Conservation (phyloP, 2,888 invertebrate genomes). For the Euspilapteryx auroguttella region DNA sequence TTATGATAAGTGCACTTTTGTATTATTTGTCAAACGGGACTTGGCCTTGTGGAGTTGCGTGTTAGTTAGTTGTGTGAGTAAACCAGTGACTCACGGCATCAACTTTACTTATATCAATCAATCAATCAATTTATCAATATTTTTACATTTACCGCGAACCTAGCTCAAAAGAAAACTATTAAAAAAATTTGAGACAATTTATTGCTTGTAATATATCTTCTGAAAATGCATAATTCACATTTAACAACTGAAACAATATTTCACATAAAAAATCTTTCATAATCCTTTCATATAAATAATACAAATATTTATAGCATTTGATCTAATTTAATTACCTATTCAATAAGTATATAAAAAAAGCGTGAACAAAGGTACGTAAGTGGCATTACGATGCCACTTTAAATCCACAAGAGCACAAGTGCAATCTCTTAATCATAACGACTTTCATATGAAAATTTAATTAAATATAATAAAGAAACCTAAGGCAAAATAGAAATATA, state of each 20-base stretch:
- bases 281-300: slow-evolving; percentile 29
- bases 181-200: slow-evolving; percentile 51
- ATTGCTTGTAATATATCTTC: slow-evolving; percentile 46
- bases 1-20: slow-evolving; percentile 54
- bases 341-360: no score
- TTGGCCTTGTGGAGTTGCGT: slow-evolving; percentile 62
- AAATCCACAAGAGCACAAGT: slow-evolving; percentile 62
- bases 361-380: slow-evolving; percentile 51
- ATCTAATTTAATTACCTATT: slow-evolving; percentile 28
- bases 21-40: slow-evolving; percentile 52
- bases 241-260: slow-evolving; percentile 52
- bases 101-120: slow-evolving; percentile 37
- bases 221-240: slow-evolving; percentile 60
- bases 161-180: slow-evolving; percentile 40
- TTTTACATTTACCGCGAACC: slow-evolving; percentile 21
- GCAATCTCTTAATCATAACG: slow-evolving; percentile 45
- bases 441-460: slow-evolving; percentile 47
- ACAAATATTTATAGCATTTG: slow-evolving; percentile 40
- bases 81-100: slow-evolving; percentile 54
- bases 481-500: slow-evolving; percentile 56
- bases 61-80: slow-evolving; percentile 60
- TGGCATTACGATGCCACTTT: slow-evolving; percentile 31
- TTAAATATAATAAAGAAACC: slow-evolving; percentile 20
- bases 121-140: slow-evolving; percentile 6
- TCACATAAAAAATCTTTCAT: slow-evolving; percentile 36